phyloP scores from a whole-genome alignment of 2,888 invertebrate species.

The Ochropacha duplaris region DNA sequence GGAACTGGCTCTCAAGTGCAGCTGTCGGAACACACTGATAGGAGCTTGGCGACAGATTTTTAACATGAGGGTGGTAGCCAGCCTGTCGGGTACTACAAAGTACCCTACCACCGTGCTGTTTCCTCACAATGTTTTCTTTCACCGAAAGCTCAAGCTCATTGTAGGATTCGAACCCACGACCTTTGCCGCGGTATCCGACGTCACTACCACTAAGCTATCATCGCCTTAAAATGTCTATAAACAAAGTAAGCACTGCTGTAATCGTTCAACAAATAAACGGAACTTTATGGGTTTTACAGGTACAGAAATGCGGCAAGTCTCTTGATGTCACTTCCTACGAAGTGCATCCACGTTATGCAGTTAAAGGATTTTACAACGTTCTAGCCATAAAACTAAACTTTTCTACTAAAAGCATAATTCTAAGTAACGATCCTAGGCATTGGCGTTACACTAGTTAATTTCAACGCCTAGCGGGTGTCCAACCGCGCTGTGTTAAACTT shows the following conservation, averaged over 20 bases:
- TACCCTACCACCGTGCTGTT: no score
- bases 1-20: no score
- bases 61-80: no score
- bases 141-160: no score
- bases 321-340: neutral
- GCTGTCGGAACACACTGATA: no score
- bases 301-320: neutral
- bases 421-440: conserved; percentile 3
- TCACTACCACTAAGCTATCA: no score
- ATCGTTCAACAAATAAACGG: neutral
- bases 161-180: no score
- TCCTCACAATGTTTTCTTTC: no score
- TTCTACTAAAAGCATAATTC: conserved; percentile 7
- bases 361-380: conserved; percentile 1
- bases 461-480: conserved; percentile 1
- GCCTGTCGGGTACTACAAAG: no score
- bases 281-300: neutral
- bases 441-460: conserved; percentile 1
- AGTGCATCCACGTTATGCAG: conserved; percentile 3
- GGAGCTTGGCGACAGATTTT: no score
- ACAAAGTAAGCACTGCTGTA: neutral
- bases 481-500: neutral
- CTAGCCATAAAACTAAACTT: conserved; percentile 9
- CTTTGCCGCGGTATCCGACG: no score
- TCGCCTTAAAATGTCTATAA: no score